Conservation (phyloP, 2,797 vertebrate species). For the Selene dorsalis region DNA sequence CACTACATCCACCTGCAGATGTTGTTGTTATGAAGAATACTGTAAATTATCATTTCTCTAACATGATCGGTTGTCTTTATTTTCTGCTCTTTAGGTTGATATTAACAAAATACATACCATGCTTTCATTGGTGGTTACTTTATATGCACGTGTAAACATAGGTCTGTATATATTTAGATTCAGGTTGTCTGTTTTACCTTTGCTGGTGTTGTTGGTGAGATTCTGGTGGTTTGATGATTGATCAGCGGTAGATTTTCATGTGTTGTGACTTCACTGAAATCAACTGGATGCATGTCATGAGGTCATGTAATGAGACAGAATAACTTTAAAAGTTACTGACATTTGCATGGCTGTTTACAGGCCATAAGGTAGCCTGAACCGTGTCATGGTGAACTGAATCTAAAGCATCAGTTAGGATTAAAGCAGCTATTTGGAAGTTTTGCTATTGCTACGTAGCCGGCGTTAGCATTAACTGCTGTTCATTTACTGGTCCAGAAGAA, state of each 20-base stretch:
- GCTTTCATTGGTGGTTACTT: no score
- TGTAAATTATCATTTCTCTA: conserved; percentile 2
- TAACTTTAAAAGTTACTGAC: neutral
- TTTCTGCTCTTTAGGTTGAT: neutral
- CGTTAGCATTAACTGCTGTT: no score
- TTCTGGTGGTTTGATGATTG: neutral
- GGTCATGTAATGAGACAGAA: neutral
- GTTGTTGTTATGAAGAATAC: neutral
- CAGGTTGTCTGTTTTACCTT: neutral
- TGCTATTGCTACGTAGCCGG: no score
- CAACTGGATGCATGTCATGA: no score
- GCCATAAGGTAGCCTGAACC: no score
- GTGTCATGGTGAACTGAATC: neutral
- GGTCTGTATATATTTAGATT: no score
- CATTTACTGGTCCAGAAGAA: no score
- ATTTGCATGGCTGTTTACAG: neutral
- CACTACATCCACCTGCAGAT: neutral
- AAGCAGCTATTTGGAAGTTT: no score
- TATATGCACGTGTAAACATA: no score
- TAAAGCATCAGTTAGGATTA: neutral
- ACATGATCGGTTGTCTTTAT: neutral
- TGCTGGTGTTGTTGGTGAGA: conserved; percentile 1
- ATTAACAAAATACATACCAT: neutral
- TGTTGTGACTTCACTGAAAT: neutral
- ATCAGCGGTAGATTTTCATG: neutral